Conservation (phyloP, 2,113 vertebrate species). For the human region GRCh38 chr6:110452501-110453000, state of each 20-base stretch:
- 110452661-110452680: no score
- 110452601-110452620: no score
- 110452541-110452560: no score
- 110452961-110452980: background rate
- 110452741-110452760: background rate
- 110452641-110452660: no score
- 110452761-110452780: background rate
- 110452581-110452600: no score
- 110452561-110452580: no score
- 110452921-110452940: background rate
- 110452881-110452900: background rate
- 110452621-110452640: no score
- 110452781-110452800: background rate
- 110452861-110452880: background rate
- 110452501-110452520: background rate
- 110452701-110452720: background rate
- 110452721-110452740: background rate
- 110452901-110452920: background rate
- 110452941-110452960: background rate
- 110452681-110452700: no score
- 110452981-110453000: conserved; percentile 9
- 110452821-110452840: background rate
- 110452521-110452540: background rate
- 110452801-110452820: background rate
- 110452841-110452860: background rate